Evolutionary conservation across 1,140 invertebrate species (phyloP).

Genomic region (Tetramorium parvispinum): DNA sequence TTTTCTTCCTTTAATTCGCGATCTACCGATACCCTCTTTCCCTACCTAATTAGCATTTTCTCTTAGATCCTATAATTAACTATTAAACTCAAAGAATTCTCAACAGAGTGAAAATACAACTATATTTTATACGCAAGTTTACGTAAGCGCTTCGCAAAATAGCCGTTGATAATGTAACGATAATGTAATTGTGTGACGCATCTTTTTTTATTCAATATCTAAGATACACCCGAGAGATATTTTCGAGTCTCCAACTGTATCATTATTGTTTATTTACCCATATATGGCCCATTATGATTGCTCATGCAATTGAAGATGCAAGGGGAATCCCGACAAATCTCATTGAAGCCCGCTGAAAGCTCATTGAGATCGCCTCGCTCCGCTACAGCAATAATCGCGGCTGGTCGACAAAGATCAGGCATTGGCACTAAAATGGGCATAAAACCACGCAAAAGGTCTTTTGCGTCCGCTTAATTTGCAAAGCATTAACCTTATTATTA

Average conservation of each 20-base stretch:
- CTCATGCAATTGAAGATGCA: neutral
- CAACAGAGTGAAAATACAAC: neutral
- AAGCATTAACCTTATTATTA: constrained; percentile 75
- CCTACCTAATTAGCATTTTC: constrained; percentile 34
- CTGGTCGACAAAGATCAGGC: constrained; percentile 60
- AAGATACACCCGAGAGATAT: neutral
- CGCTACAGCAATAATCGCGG: constrained; percentile 59
- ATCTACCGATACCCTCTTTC: constrained; percentile 6
- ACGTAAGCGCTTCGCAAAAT: neutral
- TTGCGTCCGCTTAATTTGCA: constrained; percentile 72
- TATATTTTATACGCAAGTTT: neutral
- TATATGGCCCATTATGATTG: neutral
- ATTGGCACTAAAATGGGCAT: constrained; percentile 65
- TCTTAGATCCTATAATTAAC: constrained; percentile 36
- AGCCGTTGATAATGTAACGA: neutral
- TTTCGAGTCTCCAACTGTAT: neutral
- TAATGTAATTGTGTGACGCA: neutral
- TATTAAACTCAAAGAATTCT: constrained; percentile 29
- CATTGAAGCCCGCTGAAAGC: neutral
- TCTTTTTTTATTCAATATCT: neutral
- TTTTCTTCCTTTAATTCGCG: constrained; percentile 37
- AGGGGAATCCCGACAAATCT: neutral
- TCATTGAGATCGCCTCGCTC: constrained; percentile 23
- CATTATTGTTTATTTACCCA: neutral
- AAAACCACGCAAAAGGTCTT: constrained; percentile 67